Percentiles rank a stretch among this genome's conserved stretches.
These are phyloP conservation scores for Myiozetetes cayanensis DNA, from an alignment of 2,113 vertebrate species.

Conservation along the genomic window DNA sequence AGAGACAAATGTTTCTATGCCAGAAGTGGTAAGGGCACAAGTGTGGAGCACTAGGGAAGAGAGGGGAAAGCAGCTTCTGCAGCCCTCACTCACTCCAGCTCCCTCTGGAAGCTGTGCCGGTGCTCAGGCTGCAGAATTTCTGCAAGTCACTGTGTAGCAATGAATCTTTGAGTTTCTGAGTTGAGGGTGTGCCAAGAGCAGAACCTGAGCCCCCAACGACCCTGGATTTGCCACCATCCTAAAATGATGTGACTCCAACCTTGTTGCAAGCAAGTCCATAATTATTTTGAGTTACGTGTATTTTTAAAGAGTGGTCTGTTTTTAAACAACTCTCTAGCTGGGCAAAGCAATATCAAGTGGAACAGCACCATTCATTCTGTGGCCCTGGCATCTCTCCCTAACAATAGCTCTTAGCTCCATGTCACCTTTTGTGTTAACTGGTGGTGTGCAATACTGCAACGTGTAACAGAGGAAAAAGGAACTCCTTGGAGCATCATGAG, in stretches of 20 bases:
- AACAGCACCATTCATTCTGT: accelerated
- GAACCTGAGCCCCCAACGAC: not conserved
- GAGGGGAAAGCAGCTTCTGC: not conserved
- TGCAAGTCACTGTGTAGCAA: accelerated
- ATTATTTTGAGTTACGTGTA: accelerated
- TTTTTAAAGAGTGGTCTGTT: not conserved
- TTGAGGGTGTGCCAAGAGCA: not conserved
- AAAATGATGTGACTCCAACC: not conserved
- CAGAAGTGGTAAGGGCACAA: not conserved
- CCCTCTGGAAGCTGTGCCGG: accelerated
- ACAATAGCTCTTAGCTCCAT: accelerated
- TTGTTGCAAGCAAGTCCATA: not conserved
- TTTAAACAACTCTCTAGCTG: not conserved
- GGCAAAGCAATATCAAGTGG: not conserved
- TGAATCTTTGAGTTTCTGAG: not conserved
- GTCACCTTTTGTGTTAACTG: not conserved
- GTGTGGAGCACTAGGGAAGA: not conserved
- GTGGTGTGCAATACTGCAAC: not conserved
- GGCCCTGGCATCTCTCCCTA: not conserved
- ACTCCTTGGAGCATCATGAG: not conserved
- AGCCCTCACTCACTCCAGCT: not conserved
- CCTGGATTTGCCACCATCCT: not conserved
- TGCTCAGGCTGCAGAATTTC: not conserved
- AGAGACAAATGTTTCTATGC: not conserved
- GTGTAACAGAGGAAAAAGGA: accelerated